Evolutionary conservation across 2,113 vertebrate species (phyloP).

Genomic region (Alethe diademata): DNA sequence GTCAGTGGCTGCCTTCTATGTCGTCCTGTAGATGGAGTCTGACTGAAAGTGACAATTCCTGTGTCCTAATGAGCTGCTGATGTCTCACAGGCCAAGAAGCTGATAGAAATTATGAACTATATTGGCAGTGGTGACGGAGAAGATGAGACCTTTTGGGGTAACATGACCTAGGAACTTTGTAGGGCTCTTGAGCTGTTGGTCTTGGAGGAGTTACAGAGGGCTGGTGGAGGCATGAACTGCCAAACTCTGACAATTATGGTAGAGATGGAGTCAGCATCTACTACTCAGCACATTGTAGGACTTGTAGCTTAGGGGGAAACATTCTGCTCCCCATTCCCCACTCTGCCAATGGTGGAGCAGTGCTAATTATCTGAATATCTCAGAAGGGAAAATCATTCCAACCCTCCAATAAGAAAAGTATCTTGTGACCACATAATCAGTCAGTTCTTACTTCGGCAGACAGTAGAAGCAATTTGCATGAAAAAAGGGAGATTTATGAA

Average conservation of each 20-base stretch:
- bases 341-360: fast-evolving
- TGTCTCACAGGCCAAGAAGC: neutral
- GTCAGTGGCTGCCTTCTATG: neutral
- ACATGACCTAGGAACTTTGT: neutral
- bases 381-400: neutral
- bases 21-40: neutral
- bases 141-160: neutral
- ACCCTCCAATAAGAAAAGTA: neutral
- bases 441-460: neutral
- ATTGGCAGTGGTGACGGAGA: neutral
- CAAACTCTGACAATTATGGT: neutral
- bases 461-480: neutral
- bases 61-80: neutral
- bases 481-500: neutral
- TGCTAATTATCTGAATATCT: neutral
- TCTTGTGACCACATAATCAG: neutral
- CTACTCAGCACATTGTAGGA: neutral
- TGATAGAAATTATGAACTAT: neutral
- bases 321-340: neutral
- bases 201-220: neutral
- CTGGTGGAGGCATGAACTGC: neutral
- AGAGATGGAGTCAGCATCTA: neutral
- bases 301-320: neutral
- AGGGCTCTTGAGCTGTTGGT: neutral
- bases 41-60: neutral